Evolutionary conservation across 2,797 vertebrate genomes (phyloP).

Genomic region (Trematomus bernacchii): DNA sequence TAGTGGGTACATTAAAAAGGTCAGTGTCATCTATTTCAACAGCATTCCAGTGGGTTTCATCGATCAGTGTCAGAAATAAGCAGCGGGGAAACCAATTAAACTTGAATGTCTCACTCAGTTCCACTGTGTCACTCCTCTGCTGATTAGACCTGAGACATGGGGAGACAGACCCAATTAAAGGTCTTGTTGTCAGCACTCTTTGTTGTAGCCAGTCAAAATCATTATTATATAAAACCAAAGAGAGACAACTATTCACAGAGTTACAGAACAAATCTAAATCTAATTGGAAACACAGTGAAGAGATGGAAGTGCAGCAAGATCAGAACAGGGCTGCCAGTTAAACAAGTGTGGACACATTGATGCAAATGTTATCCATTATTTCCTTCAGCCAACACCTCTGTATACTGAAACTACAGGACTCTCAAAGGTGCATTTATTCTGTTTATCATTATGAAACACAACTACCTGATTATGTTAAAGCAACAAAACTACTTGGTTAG

Average conservation of each 20-base stretch:
- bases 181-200: not conserved
- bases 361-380: not conserved
- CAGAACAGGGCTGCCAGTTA: not conserved
- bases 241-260: not conserved
- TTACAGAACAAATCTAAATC: not conserved
- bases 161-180: not conserved
- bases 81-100: constrained; percentile 46
- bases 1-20: constrained; percentile 28
- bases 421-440: too few relatives aligned
- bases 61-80: constrained; percentile 30
- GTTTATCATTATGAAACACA: too few relatives aligned
- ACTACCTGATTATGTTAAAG: too few relatives aligned
- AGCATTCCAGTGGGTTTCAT: constrained; percentile 7
- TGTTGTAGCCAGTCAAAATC: not conserved
- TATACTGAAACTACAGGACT: too few relatives aligned
- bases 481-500: too few relatives aligned
- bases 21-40: constrained; percentile 18
- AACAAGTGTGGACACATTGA: too few relatives aligned
- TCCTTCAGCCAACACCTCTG: too few relatives aligned
- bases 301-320: not conserved
- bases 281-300: constrained; percentile 6
- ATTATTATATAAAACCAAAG: not conserved
- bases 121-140: not conserved
- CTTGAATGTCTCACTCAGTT: constrained; percentile 11
- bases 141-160: not conserved